Conservation (phyloP, 2,113 vertebrate species). For the Panthera uncia region DNA sequence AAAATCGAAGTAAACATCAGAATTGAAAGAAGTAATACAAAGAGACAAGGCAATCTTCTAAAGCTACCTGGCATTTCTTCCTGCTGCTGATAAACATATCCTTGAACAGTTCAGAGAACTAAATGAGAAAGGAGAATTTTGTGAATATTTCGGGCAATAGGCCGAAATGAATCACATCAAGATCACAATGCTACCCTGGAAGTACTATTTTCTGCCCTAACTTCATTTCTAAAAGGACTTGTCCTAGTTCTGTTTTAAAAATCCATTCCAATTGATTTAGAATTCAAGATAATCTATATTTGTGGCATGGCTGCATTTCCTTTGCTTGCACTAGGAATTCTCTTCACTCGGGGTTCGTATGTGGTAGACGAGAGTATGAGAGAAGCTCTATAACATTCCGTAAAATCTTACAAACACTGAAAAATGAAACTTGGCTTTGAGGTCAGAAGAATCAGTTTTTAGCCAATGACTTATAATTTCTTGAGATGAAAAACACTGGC, state of each 20-base stretch:
- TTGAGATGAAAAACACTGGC: constrained; percentile 64
- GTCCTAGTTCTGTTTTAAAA: constrained; percentile 55
- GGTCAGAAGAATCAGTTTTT: constrained; percentile 21
- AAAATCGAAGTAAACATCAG: constrained; percentile 72
- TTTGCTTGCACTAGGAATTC: background rate
- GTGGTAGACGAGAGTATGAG: background rate
- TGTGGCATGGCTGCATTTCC: background rate
- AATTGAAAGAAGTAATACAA: constrained; percentile 68
- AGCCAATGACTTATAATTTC: constrained; percentile 56
- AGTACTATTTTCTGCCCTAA: constrained; percentile 26
- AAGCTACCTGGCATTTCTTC: constrained; percentile 63
- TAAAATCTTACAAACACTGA: constrained; percentile 29
- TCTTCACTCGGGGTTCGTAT: background rate
- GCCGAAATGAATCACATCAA: constrained; percentile 39
- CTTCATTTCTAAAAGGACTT: constrained; percentile 56
- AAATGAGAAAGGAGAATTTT: constrained; percentile 32
- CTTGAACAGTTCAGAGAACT: constrained; percentile 61
- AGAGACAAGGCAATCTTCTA: constrained; percentile 74
- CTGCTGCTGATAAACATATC: constrained; percentile 71
- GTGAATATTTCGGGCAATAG: constrained; percentile 41
- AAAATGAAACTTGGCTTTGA: background rate
- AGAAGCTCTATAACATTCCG: background rate
- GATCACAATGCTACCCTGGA: background rate
- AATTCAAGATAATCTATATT: constrained; percentile 36
- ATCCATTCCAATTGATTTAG: constrained; percentile 60